Evolutionary conservation across 2,113 vertebrate genomes (phyloP).

Genomic region (Tiliqua scincoides): DNA sequence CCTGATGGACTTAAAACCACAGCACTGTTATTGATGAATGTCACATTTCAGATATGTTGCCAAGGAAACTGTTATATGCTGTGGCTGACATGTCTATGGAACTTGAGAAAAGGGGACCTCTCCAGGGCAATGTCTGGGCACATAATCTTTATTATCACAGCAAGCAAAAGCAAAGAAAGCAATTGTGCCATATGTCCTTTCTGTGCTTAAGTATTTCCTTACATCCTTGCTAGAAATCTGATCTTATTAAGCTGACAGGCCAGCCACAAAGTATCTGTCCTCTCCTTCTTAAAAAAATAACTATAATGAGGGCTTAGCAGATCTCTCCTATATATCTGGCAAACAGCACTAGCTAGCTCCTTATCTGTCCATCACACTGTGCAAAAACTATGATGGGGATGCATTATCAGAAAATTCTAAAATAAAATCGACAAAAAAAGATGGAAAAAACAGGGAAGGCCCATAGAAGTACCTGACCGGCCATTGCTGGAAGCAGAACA

Average conservation of each 20-base stretch:
- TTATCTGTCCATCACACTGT: not conserved
- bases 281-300: not conserved
- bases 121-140: not conserved
- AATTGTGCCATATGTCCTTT: rapidly evolving
- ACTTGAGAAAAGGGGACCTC: not conserved
- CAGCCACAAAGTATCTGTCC: rapidly evolving
- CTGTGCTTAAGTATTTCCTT: not conserved
- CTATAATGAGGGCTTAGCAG: not conserved
- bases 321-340: rapidly evolving
- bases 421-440: not conserved
- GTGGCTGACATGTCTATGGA: slow-evolving; percentile 28
- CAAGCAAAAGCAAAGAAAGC: rapidly evolving
- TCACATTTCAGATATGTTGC: slow-evolving; percentile 63
- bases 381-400: not conserved
- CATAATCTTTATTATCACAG: rapidly evolving
- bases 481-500: not conserved
- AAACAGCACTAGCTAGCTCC: not conserved
- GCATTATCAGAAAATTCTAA: not conserved
- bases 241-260: not conserved
- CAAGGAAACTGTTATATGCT: slow-evolving; percentile 55
- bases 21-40: slow-evolving; percentile 44
- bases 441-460: not conserved
- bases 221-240: not conserved
- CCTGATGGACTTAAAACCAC: slow-evolving; percentile 57
- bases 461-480: not conserved